Evolutionary conservation across 2,113 vertebrate genomes (phyloP).

Genomic region (Cinclus mexicanus): DNA sequence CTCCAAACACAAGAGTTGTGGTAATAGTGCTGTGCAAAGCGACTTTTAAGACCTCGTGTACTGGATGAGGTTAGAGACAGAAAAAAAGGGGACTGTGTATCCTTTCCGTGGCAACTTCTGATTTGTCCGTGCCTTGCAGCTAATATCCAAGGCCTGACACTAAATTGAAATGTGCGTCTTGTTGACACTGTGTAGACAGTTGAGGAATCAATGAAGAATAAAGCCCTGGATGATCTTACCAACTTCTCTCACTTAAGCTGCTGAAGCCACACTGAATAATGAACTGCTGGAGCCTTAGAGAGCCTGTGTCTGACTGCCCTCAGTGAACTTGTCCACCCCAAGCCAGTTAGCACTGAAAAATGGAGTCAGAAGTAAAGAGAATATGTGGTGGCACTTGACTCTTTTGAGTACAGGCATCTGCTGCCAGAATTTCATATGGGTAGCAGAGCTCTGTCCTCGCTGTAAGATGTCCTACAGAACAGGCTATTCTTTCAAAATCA

Average conservation of each 20-base stretch:
- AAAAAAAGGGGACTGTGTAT: background rate
- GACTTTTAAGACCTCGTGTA: background rate
- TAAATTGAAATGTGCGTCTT: background rate
- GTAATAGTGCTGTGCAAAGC: background rate
- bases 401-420: background rate
- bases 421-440: background rate
- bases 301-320: background rate
- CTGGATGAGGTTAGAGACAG: background rate
- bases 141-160: background rate
- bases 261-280: background rate
- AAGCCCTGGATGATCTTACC: background rate
- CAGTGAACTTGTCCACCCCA: background rate
- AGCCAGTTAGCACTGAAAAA: background rate
- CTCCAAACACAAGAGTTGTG: background rate
- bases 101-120: background rate
- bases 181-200: background rate
- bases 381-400: background rate
- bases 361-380: background rate
- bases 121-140: background rate
- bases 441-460: background rate
- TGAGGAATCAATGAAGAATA: background rate
- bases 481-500: background rate
- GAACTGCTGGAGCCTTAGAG: background rate
- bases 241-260: background rate
- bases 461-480: background rate